These are phyloP conservation scores for Glandiceps talaboti DNA, from an alignment of 53 echinoderm and acorn worm genomes.

Conservation along the genomic window DNA sequence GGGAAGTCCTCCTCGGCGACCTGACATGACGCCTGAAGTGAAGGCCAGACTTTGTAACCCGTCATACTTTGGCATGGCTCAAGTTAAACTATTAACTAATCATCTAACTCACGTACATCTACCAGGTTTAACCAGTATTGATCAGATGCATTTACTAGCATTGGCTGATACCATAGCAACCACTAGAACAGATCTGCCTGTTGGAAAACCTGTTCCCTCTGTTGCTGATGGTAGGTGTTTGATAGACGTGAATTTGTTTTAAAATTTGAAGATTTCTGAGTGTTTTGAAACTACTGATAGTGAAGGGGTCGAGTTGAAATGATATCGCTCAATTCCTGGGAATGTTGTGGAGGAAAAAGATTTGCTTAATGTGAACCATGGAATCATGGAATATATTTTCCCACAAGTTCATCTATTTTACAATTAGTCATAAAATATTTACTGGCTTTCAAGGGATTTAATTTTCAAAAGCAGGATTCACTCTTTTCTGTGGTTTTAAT, in stretches of 20 bases:
- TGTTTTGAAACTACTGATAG: neutral
- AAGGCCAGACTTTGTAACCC: slow-evolving; percentile 24
- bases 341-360: no score
- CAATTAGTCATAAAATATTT: no score
- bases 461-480: no score
- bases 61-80: slow-evolving; percentile 75
- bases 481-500: no score
- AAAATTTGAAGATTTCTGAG: neutral
- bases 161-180: slow-evolving; percentile 90
- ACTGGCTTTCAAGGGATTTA: no score
- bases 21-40: neutral
- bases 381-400: no score
- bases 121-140: slow-evolving; percentile 76
- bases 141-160: slow-evolving; percentile 96
- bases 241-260: no score
- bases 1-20: neutral
- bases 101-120: slow-evolving; percentile 93
- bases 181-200: slow-evolving; percentile 82
- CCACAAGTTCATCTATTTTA: no score
- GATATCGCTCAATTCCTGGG: no score
- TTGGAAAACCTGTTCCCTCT: slow-evolving; percentile 59
- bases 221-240: no score
- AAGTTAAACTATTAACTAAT: slow-evolving; percentile 75
- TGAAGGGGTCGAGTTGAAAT: no score
- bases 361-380: no score